A percentile compares a stretch with the other conserved stretches of the same genome.
Evolutionary conservation across 2,888 invertebrate genomes (phyloP).

Genomic region (Sphaerophoria taeniata): DNA sequence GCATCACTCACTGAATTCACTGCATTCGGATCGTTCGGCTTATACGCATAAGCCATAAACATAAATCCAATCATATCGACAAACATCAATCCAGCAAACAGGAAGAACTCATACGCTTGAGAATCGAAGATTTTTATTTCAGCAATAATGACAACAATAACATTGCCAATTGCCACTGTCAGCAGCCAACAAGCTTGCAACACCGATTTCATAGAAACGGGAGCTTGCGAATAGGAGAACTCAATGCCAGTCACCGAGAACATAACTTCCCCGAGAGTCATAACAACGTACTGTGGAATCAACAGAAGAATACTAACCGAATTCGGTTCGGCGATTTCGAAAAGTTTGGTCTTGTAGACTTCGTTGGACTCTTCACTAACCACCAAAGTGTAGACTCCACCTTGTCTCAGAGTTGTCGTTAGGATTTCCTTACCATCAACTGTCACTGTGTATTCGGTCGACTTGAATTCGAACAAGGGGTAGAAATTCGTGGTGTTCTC

Average conservation of each 20-base stretch:
- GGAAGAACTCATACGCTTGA: constrained; percentile 93
- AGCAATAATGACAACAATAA: constrained; percentile 95
- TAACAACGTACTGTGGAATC: constrained; percentile 88
- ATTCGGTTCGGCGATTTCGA: constrained; percentile 82
- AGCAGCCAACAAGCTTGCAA: constrained; percentile 96
- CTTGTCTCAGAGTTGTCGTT: constrained; percentile 76
- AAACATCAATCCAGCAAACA: constrained; percentile 95
- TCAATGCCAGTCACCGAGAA: constrained; percentile 89
- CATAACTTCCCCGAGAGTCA: constrained; percentile 87
- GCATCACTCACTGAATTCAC: constrained; percentile 42
- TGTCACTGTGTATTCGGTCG: constrained; percentile 76
- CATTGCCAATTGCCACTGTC: constrained; percentile 96
- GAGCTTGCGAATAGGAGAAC: constrained; percentile 89
- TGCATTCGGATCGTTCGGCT: constrained; percentile 80
- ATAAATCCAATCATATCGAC: constrained; percentile 92
- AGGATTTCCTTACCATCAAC: constrained; percentile 69
- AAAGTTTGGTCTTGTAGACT: constrained; percentile 30
- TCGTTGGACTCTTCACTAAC: constrained; percentile 66
- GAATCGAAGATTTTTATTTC: constrained; percentile 89
- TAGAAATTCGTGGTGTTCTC: constrained; percentile 73
- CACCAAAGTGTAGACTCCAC: constrained; percentile 82
- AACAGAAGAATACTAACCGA: constrained; percentile 85
- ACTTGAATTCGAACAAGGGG: constrained; percentile 74
- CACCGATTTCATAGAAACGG: constrained; percentile 95
- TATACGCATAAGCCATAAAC: constrained; percentile 91